These are phyloP conservation scores for Narcine bancroftii DNA, from an alignment of 2,113 vertebrate species.

Conservation along the genomic window DNA sequence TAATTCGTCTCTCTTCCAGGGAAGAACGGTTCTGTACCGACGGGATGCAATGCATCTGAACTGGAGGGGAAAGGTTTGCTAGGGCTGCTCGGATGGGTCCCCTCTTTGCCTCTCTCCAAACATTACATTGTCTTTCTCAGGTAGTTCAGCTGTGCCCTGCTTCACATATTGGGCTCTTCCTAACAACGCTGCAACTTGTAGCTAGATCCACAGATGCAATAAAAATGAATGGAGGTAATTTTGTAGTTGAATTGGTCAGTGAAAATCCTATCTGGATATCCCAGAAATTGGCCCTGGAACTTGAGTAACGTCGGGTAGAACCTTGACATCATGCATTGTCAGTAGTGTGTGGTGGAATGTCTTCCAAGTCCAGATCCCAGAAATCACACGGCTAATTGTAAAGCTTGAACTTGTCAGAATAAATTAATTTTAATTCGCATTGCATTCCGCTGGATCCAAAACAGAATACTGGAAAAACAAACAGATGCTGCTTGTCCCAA, in stretches of 20 bases:
- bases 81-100: too few species aligned
- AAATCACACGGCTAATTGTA: background rate
- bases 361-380: background rate
- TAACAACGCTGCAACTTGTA: too few species aligned
- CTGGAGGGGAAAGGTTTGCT: too few species aligned
- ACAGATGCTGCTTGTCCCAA: too few species aligned
- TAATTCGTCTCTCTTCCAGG: too few species aligned
- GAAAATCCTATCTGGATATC: background rate
- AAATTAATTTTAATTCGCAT: background rate
- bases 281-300: background rate
- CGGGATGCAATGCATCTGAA: too few species aligned
- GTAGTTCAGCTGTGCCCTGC: background rate
- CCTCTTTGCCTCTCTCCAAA: background rate
- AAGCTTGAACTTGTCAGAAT: background rate
- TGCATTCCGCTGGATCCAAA: too few species aligned
- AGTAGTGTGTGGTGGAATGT: background rate
- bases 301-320: background rate
- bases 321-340: background rate
- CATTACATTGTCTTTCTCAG: background rate
- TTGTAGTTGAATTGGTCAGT: background rate
- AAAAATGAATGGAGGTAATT: background rate
- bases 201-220: background rate
- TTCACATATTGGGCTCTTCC: background rate
- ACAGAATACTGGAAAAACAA: too few species aligned
- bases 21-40: too few species aligned